phyloP scores from a whole-genome alignment of 1,140 invertebrate species.

The Diorhabda elongata region DNA sequence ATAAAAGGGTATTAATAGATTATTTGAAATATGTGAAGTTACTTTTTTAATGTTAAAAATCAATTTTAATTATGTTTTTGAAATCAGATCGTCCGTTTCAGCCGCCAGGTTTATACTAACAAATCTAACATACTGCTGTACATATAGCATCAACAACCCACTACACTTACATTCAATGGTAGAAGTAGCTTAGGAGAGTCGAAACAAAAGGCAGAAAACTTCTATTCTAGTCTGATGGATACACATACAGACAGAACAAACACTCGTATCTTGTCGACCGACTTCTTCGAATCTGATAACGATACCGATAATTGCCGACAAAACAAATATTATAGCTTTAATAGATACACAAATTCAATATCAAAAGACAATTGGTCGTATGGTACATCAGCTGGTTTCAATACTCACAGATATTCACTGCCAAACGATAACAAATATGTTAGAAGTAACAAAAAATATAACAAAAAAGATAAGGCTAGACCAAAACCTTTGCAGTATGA shows the following conservation, averaged over 20 bases:
- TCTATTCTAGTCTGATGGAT: conserved; percentile 36
- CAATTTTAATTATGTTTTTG: neutral
- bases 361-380: conserved; percentile 37
- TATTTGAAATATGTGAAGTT: no score
- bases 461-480: conserved; percentile 28
- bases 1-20: no score
- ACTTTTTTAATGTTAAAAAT: no score
- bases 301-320: conserved; percentile 28
- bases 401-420: conserved; percentile 27
- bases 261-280: conserved; percentile 27
- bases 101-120: conserved; percentile 35
- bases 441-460: conserved; percentile 25
- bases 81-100: conserved; percentile 6
- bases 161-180: conserved; percentile 46
- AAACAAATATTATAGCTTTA: conserved; percentile 39
- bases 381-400: conserved; percentile 26
- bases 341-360: conserved; percentile 32
- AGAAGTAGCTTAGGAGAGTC: conserved; percentile 43
- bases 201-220: conserved; percentile 34
- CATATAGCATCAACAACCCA: conserved; percentile 40
- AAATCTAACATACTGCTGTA: conserved; percentile 44
- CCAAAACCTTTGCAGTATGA: conserved; percentile 43
- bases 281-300: conserved; percentile 34
- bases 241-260: conserved; percentile 25
- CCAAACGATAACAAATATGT: conserved; percentile 34